Evolutionary conservation across 2,113 vertebrate genomes (phyloP), one percentile per base, ranked within the genome.

Genomic region (Megalops atlanticus): DNA sequence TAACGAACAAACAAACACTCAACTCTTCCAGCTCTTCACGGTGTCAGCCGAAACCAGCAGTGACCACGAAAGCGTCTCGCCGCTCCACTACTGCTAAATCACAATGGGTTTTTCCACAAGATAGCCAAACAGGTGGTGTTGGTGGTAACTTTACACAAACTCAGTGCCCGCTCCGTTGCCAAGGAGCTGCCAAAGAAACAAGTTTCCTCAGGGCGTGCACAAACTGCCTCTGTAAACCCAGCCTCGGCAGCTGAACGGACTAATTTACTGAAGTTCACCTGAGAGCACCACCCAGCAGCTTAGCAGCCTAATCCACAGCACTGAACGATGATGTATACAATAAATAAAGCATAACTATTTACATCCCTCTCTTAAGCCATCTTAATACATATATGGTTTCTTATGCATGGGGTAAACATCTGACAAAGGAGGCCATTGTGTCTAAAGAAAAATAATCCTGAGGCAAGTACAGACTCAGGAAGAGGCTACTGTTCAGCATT

Each of bases 401-500:
- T 54, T 80, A 58, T 24, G 54, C 33, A 70, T 18, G 64, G 74
- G 79, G 54, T 84, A 78, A 78, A 85, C 43, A 77, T 74, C 49
- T 82, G 82, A 85, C 77, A 84, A 41, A 86, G 54, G 35, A 45
- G 81, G 83, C 74, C 74, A 81, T 85, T 87, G 80, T 86, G 88
- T 78, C 49, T 27, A 64, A 82, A 80, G 78, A 76, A 78, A 77
- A 43, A 52, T 86, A 90, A 89, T 90, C 86, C 83, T 68, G 83
- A 81, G 88, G 82, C 82, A 82, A 82, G 74, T 78, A 47, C 71
- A 41, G 47, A 52, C 72, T 70, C 6, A 39, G 33, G 40, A 36
- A 15, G 49, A 74, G 24, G 4, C 18, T 40, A 74, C 27, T 27
- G 21, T 21, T 15, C 35, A 35, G 64, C n/a, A 2, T 38, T 70